These are phyloP conservation scores for Callimorpha dominula DNA, from an alignment of 2,888 invertebrate genomes.

Conservation along the genomic window DNA sequence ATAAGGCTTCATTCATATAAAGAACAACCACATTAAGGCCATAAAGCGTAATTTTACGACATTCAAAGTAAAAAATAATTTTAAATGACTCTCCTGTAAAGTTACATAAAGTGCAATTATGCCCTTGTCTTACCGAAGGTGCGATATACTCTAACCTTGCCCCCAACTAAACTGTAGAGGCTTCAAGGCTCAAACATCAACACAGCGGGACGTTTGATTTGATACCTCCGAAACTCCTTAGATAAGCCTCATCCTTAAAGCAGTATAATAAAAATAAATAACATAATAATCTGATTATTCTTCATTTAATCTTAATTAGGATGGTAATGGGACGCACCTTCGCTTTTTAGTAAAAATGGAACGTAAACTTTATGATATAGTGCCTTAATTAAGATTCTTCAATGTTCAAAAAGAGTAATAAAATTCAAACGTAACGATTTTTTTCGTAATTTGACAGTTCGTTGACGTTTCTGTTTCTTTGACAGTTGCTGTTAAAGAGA, in stretches of 20 bases:
- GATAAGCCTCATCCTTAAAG: constrained; percentile 26
- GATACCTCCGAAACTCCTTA: constrained; percentile 34
- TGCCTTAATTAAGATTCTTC: constrained; percentile 43
- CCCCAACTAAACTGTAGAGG: neutral
- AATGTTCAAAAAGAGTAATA: constrained; percentile 13
- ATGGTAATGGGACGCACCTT: constrained; percentile 37
- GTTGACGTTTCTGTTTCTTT: constrained; percentile 17
- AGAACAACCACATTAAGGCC: no score
- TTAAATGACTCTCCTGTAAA: neutral
- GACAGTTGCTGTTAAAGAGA: neutral
- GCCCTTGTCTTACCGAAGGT: no score
- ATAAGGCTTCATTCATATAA: no score
- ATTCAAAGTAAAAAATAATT: no score
- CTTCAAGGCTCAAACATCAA: neutral
- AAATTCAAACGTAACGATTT: constrained; percentile 4
- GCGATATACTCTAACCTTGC: neutral
- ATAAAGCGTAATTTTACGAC: no score
- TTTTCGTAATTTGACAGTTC: constrained; percentile 16
- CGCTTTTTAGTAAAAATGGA: constrained; percentile 31
- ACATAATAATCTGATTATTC: constrained; percentile 43
- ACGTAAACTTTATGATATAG: constrained; percentile 60
- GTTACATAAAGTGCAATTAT: neutral
- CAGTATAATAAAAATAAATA: constrained; percentile 45
- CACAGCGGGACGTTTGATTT: constrained; percentile 28
- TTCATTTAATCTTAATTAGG: constrained; percentile 49